Conservation (phyloP, 2,888 invertebrate genomes). For the Galeopsomyia nigrocyanea region DNA sequence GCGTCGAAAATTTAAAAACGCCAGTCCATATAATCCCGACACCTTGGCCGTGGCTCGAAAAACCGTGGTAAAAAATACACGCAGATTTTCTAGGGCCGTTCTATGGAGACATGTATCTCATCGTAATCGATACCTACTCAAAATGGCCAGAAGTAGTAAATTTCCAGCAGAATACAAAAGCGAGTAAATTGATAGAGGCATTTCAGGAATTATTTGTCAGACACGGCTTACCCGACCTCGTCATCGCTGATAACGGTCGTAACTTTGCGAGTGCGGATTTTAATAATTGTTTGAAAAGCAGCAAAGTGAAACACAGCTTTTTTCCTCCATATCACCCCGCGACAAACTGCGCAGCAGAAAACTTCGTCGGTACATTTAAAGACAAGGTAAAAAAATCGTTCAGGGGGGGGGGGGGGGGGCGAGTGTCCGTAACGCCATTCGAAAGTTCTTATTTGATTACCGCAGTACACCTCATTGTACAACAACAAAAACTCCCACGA, state of each 20-base stretch:
- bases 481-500: slow-evolving; percentile 40
- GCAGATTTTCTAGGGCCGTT: not conserved
- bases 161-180: slow-evolving; percentile 41
- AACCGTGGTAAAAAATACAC: too few species aligned
- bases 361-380: slow-evolving; percentile 45
- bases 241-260: slow-evolving; percentile 47
- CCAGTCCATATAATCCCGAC: too few species aligned
- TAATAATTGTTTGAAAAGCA: slow-evolving; percentile 32
- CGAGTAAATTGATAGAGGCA: slow-evolving; percentile 38
- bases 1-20: too few species aligned
- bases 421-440: slow-evolving; percentile 30
- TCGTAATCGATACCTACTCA: slow-evolving; percentile 51
- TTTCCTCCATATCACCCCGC: slow-evolving; percentile 45
- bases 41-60: too few species aligned
- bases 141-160: slow-evolving; percentile 52
- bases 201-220: slow-evolving; percentile 40
- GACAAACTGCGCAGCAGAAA: slow-evolving; percentile 43
- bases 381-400: slow-evolving; percentile 45
- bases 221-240: slow-evolving; percentile 42
- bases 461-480: slow-evolving; percentile 42
- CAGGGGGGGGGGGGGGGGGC: slow-evolving; percentile 44
- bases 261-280: slow-evolving; percentile 43
- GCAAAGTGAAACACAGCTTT: slow-evolving; percentile 46
- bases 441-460: slow-evolving; percentile 46
- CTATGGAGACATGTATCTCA: slow-evolving; percentile 47